A percentile compares a stretch with the other conserved stretches of the same genome.
These are phyloP conservation scores for Centrocercus urophasianus DNA, from an alignment of 2,113 vertebrate species.

Conservation along the genomic window DNA sequence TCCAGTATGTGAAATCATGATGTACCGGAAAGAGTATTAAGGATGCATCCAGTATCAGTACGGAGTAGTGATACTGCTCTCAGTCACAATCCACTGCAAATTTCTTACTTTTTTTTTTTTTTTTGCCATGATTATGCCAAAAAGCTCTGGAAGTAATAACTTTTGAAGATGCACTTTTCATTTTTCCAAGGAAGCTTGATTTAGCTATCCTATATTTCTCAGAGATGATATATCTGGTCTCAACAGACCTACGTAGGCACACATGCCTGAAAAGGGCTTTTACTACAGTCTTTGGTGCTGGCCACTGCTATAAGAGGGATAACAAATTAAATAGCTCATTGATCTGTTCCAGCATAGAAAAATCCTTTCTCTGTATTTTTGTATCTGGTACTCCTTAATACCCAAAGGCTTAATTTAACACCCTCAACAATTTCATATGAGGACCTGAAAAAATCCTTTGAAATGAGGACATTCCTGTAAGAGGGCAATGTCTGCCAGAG, in stretches of 20 bases:
- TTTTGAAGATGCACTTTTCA: neutral
- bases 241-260: neutral
- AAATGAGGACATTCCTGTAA: neutral
- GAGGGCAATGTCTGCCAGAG: neutral
- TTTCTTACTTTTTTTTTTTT: neutral
- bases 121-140: neutral
- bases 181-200: neutral
- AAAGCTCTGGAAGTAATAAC: neutral
- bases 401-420: constrained; percentile 14
- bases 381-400: neutral
- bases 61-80: neutral
- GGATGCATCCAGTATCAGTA: neutral
- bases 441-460: neutral
- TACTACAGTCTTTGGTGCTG: fast-evolving
- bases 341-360: constrained; percentile 13
- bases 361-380: constrained; percentile 16
- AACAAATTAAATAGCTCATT: constrained; percentile 46
- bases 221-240: neutral
- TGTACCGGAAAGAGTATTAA: neutral
- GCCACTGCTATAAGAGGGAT: neutral
- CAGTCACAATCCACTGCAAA: neutral
- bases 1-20: neutral
- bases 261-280: neutral
- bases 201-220: neutral
- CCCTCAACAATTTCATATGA: neutral